These are phyloP conservation scores for Lacerta bilineata DNA, from an alignment of 2,797 vertebrate genomes.

Conservation along the genomic window DNA sequence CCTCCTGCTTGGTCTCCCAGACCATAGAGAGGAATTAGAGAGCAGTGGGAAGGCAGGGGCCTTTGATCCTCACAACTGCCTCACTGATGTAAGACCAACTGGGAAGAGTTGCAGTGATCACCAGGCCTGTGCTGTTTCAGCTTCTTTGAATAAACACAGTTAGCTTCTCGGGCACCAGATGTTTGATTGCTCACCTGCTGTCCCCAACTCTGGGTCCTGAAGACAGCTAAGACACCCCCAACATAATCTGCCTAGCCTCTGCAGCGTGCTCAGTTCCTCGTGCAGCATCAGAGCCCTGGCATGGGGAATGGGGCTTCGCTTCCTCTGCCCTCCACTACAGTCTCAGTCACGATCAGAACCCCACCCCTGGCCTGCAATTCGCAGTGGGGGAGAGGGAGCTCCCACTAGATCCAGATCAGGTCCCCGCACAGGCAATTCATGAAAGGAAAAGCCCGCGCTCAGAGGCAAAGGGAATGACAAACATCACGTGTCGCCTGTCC, in stretches of 20 bases:
- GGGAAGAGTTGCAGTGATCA: no score
- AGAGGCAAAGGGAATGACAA: neutral
- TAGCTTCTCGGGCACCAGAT: neutral
- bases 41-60: no score
- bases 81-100: neutral
- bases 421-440: neutral
- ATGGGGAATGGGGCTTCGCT: no score
- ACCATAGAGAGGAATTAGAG: no score
- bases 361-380: neutral
- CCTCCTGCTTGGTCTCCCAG: no score
- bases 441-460: neutral
- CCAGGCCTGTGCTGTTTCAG: no score
- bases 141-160: neutral
- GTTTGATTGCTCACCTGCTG: no score
- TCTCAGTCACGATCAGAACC: neutral
- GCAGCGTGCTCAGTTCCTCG: neutral
- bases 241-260: neutral
- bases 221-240: neutral
- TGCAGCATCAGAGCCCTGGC: no score
- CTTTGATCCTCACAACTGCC: neutral
- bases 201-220: no score
- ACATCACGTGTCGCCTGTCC: neutral
- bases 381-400: neutral
- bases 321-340: no score
- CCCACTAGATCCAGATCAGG: neutral